These are phyloP conservation scores for Amphipoea oculea DNA, from an alignment of 2,888 invertebrate genomes.

Conservation along the genomic window DNA sequence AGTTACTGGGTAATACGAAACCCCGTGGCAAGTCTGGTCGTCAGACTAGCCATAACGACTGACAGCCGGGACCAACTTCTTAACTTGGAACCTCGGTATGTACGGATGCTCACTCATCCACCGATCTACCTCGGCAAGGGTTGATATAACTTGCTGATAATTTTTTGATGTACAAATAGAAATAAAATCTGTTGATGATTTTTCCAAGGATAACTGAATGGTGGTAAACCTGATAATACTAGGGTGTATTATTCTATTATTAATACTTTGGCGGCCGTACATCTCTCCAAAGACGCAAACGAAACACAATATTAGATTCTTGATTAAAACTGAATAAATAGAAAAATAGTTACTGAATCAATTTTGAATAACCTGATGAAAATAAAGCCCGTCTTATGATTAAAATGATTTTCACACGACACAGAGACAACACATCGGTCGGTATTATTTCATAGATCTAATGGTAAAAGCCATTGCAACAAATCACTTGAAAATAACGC, in stretches of 20 bases:
- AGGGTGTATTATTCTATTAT: not conserved
- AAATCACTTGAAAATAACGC: slow-evolving; percentile 62
- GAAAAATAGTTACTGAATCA: not conserved
- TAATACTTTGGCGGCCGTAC: not conserved
- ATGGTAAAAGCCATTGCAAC: slow-evolving; percentile 41
- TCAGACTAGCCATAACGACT: not conserved
- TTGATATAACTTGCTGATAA: not conserved
- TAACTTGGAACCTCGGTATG: not conserved
- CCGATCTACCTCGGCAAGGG: not conserved
- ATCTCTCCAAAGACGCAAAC: not conserved
- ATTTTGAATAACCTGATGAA: not conserved
- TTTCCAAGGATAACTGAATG: not conserved
- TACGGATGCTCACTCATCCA: not conserved
- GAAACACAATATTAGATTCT: not conserved
- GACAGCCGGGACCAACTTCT: not conserved
- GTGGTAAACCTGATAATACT: not conserved
- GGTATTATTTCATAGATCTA: slow-evolving; percentile 2
- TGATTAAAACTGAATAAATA: not conserved
- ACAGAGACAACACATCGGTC: not conserved
- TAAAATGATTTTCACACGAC: not conserved
- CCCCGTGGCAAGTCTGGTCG: not conserved
- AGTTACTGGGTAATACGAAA: not conserved
- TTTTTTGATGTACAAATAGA: not conserved
- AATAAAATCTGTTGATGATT: not conserved
- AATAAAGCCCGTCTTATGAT: not conserved